These are phyloP conservation scores for Artemia sp. DNA, from an alignment of 2,888 invertebrate genomes.

Conservation along the genomic window DNA sequence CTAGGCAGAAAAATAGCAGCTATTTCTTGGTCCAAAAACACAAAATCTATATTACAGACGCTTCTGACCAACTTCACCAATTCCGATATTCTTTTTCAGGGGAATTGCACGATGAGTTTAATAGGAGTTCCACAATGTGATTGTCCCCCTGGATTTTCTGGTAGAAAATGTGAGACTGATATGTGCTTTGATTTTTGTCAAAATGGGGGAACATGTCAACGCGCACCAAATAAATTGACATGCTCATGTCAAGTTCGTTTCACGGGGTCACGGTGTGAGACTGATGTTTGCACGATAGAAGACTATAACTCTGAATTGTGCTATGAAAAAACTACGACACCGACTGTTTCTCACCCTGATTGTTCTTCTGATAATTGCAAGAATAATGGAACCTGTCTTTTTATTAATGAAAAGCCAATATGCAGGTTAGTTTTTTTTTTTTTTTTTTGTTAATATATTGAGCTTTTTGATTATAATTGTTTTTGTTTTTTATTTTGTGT, in stretches of 20 bases:
- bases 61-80: too few species aligned
- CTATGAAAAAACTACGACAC: constrained; percentile 27
- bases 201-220: constrained; percentile 38
- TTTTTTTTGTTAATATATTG: too few species aligned
- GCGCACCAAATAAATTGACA: constrained; percentile 31
- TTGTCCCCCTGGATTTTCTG: constrained; percentile 39
- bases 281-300: constrained; percentile 36
- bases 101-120: constrained; percentile 32
- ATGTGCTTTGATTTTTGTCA: constrained; percentile 42
- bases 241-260: constrained; percentile 37
- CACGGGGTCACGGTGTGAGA: constrained; percentile 38
- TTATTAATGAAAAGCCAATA: constrained; percentile 34
- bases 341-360: constrained; percentile 26
- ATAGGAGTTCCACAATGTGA: constrained; percentile 32
- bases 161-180: constrained; percentile 43
- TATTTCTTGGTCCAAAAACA: too few species aligned
- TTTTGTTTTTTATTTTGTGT: too few species aligned
- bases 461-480: too few species aligned
- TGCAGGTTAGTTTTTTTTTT: constrained; percentile 37
- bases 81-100: constrained; percentile 28
- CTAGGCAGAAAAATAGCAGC: too few species aligned
- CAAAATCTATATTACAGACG: too few species aligned
- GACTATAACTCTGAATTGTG: constrained; percentile 3
- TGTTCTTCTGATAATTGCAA: constrained; percentile 36
- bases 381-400: constrained; percentile 41